Evolutionary conservation across 2,113 vertebrate genomes (phyloP), one percentile per base, ranked within the genome.

Genomic region (Meleagris gallopavo): DNA sequence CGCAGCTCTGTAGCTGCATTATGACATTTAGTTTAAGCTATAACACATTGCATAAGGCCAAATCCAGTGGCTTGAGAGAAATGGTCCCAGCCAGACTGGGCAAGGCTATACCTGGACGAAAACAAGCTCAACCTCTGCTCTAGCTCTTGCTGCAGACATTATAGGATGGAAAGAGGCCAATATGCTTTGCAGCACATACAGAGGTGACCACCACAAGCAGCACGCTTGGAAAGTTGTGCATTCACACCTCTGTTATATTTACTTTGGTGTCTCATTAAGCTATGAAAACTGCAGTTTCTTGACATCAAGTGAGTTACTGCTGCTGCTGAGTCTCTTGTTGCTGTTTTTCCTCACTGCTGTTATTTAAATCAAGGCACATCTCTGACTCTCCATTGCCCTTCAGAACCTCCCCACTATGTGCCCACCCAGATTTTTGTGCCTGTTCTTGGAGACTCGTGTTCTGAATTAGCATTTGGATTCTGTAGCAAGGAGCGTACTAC

Each of bases 361-460:
- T 2, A 0, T 67, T 67, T 60, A 24, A 67, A 71, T 34, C 43
- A 36, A 36, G 30, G 36, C 40, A 57, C 45, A 70, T 27, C 46
- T 60, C 82, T 34, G 50, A 17, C 16, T 32, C 9, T 30, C 27
- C 1, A 1, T 32, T 74, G 50, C 48, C 64, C 50, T 34, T 85
- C 0, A 0, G 65, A 80, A 24, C 41, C 29, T 29, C 62, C 22
- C 14, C 36, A 73, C 22, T 25, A 4, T 0, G 0, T 3, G 8
- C 21, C 20, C 12, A 10, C 60, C 61, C 89, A 14, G 11, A 0
- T 0, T 76, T 84, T 36, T 34, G 77, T 54, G 70, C 30, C 74
- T 0, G 0, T 19, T 43, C 48, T 32, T 36, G 62, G 54, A 94
- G 66, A 61, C 54, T 30, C 54, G 43, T 46, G 48, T 7, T 50